Percentiles rank a stretch among this genome's conserved stretches.
phyloP scores from a whole-genome alignment of 2,888 invertebrate species.

The Chouioia cunea region DNA sequence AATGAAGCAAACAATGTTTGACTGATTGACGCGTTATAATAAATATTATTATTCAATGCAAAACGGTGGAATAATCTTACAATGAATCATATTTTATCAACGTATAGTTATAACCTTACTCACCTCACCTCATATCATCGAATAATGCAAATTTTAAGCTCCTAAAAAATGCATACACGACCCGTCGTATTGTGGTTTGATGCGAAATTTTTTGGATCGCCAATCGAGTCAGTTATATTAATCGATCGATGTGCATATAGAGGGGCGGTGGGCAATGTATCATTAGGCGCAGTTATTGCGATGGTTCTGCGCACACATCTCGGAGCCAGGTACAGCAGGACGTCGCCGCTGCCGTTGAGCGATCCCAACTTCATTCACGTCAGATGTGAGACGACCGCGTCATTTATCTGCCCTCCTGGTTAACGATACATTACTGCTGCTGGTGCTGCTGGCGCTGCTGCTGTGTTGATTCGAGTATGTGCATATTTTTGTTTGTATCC shows the following conservation, averaged over 20 bases:
- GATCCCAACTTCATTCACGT: constrained; percentile 65
- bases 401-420: constrained; percentile 62
- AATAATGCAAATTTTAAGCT: neutral
- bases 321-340: constrained; percentile 15
- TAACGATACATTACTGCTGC: constrained; percentile 63
- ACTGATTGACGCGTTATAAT: constrained; percentile 14
- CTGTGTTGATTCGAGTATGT: neutral
- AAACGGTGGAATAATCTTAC: neutral
- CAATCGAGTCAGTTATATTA: constrained; percentile 43
- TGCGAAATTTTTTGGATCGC: constrained; percentile 20
- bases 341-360: constrained; percentile 53
- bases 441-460: constrained; percentile 40
- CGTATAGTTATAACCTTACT: too few relatives aligned
- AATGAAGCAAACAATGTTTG: constrained; percentile 41
- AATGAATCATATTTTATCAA: neutral
- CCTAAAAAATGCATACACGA: neutral
- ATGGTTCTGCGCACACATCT: constrained; percentile 48
- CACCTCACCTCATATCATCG: too few relatives aligned
- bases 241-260: constrained; percentile 47
- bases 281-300: constrained; percentile 62
- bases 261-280: constrained; percentile 54
- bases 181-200: constrained; percentile 1
- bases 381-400: constrained; percentile 64
- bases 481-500: too few relatives aligned
- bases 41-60: constrained; percentile 2